A percentile compares a stretch with the other conserved stretches of the same genome.
Conservation (phyloP, 1,140 invertebrate species). For the Drosophila auraria region DNA sequence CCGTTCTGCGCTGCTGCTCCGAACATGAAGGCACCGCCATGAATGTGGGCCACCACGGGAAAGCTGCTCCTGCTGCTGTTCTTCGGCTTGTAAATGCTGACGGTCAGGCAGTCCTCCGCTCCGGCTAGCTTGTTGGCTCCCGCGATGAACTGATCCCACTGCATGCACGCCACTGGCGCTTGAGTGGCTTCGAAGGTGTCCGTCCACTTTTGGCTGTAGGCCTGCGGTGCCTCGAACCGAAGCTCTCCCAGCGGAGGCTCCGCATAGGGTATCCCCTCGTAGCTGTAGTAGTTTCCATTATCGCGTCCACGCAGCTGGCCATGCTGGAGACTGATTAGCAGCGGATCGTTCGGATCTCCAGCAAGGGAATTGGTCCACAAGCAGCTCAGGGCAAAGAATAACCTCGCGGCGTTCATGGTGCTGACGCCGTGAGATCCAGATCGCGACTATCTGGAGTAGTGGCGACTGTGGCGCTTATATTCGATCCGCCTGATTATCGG, state of each 20-base stretch:
- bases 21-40: conserved; percentile 86
- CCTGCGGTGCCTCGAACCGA: conserved; percentile 72
- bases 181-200: conserved; percentile 56
- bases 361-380: conserved; percentile 19
- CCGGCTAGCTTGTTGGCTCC: conserved; percentile 55
- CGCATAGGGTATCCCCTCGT: conserved; percentile 86
- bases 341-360: conserved; percentile 17
- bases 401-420: conserved; percentile 27
- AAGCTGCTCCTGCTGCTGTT: conserved; percentile 41
- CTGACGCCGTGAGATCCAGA: conserved; percentile 18
- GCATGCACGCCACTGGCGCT: conserved; percentile 47
- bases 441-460: conserved; percentile 21
- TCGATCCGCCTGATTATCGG: conserved; percentile 24
- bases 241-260: conserved; percentile 85
- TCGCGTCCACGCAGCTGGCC: conserved; percentile 86
- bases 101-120: conserved; percentile 81
- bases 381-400: conserved; percentile 17
- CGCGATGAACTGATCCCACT: conserved; percentile 61
- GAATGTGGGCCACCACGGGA: conserved; percentile 86
- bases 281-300: conserved; percentile 84
- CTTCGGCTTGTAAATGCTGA: conserved; percentile 83
- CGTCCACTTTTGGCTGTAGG: conserved; percentile 40
- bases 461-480: conserved; percentile 24
- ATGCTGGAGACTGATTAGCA: conserved; percentile 65
- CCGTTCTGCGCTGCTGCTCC: conserved; percentile 85